Evolutionary conservation across 2,888 invertebrate genomes (phyloP).

Genomic region (Diaprepes abbreviatus): DNA sequence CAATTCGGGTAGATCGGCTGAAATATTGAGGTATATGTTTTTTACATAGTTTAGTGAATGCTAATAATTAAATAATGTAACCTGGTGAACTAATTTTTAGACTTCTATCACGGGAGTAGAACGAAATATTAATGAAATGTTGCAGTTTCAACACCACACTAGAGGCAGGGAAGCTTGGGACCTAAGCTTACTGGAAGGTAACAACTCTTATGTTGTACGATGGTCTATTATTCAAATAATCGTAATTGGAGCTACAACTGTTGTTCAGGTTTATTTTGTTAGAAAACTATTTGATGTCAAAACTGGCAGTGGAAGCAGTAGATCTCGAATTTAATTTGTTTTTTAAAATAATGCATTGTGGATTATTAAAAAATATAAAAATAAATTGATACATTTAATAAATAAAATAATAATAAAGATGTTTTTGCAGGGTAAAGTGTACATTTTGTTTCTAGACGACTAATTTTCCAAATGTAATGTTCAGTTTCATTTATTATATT

Average conservation of each 20-base stretch:
- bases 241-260: conserved; percentile 84
- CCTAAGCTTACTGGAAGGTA: conserved; percentile 83
- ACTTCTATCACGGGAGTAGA: conserved; percentile 82
- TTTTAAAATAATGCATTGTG: no score
- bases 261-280: conserved; percentile 89
- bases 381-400: no score
- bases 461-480: no score
- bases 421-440: no score
- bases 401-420: no score
- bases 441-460: no score
- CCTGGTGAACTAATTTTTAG: conserved; percentile 74
- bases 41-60: no score
- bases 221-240: conserved; percentile 92
- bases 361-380: no score
- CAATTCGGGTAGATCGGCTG: no score
- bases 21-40: no score
- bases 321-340: conserved; percentile 36
- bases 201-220: conserved; percentile 87
- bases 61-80: no score
- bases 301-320: conserved; percentile 65
- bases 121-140: conserved; percentile 86
- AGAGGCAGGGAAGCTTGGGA: conserved; percentile 86
- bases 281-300: conserved; percentile 89
- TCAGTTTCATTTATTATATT: no score
- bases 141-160: conserved; percentile 86